These are phyloP conservation scores for Zoroaster sp. DNA, from an alignment of 53 echinoderm and acorn worm species.

Conservation along the genomic window DNA sequence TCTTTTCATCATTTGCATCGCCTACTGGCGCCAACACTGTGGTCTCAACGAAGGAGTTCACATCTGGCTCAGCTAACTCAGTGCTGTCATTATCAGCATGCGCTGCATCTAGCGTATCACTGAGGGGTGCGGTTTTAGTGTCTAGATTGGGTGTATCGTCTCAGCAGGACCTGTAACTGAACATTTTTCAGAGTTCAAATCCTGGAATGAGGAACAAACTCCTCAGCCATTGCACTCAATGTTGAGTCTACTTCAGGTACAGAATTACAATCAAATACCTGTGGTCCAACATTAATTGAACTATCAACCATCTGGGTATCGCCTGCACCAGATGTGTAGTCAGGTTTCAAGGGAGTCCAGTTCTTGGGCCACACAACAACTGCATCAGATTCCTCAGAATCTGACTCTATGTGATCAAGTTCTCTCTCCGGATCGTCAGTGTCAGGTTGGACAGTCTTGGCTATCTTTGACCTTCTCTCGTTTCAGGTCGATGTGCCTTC, in stretches of 20 bases:
- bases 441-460: neutral
- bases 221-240: neutral
- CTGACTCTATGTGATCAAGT: neutral
- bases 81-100: too few species aligned
- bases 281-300: neutral
- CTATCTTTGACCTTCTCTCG: neutral
- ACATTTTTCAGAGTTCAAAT: neutral
- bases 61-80: neutral
- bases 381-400: neutral
- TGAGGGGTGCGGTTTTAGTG: neutral
- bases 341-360: neutral
- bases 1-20: neutral
- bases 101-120: too few species aligned
- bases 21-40: neutral
- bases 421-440: neutral
- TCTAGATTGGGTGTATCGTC: neutral
- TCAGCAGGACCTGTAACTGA: neutral
- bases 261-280: neutral
- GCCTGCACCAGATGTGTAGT: neutral
- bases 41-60: neutral
- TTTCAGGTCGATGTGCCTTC: neutral
- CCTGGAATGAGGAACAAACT: neutral
- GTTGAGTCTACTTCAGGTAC: neutral
- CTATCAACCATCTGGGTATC: neutral
- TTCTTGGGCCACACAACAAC: neutral